phyloP scores from a whole-genome alignment of 2,888 invertebrate genomes.

The Autographa gamma region DNA sequence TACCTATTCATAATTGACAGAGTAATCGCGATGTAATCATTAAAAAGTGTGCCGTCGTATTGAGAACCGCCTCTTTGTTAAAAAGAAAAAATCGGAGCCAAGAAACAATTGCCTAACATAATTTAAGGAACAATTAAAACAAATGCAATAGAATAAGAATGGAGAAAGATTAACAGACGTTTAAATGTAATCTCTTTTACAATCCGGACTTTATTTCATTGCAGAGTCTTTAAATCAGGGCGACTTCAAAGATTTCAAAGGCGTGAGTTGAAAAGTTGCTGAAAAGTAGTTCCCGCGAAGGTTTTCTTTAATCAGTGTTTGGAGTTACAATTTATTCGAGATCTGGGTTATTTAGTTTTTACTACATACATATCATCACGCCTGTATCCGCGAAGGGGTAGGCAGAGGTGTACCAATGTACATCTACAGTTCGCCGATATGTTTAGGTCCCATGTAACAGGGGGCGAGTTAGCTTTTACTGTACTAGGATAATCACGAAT shows the following conservation, averaged over 20 bases:
- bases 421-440: too few relatives aligned
- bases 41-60: too few relatives aligned
- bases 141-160: neutral
- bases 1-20: too few relatives aligned
- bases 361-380: too few relatives aligned
- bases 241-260: constrained; percentile 32
- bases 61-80: too few relatives aligned
- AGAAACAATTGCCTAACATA: neutral
- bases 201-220: constrained; percentile 33
- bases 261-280: constrained; percentile 31
- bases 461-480: too few relatives aligned
- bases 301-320: constrained; percentile 34
- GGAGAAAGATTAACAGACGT: constrained; percentile 3
- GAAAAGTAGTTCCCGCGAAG: constrained; percentile 32
- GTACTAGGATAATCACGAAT: constrained; percentile 8
- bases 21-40: too few relatives aligned
- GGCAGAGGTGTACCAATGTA: too few relatives aligned
- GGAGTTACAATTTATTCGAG: constrained; percentile 33
- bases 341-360: constrained; percentile 22
- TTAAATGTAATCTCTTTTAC: constrained; percentile 14
- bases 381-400: too few relatives aligned
- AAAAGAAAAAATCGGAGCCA: neutral
- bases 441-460: too few relatives aligned
- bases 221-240: constrained; percentile 25
- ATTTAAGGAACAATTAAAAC: neutral